phyloP scores from a whole-genome alignment of 2,113 vertebrate species.

The Entosphenus tridentatus region DNA sequence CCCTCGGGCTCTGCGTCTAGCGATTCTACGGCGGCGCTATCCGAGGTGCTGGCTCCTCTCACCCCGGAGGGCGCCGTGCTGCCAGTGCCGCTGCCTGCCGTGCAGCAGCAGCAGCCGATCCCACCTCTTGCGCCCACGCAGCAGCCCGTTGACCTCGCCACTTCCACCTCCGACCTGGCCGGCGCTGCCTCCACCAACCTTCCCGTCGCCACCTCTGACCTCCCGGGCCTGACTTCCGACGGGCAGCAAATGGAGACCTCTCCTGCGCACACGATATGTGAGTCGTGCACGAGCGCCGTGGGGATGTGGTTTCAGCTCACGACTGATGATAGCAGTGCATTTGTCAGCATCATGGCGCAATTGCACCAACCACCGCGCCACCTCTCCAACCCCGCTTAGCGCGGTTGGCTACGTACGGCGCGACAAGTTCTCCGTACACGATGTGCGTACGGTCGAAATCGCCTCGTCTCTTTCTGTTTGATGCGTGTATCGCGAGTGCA shows the following conservation, averaged over 20 bases:
- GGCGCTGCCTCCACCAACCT: too few species aligned
- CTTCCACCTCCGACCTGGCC: too few species aligned
- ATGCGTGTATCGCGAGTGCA: neutral
- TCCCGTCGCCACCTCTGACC: constrained; percentile 26
- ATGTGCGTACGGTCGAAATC: neutral
- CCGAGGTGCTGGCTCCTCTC: constrained; percentile 1
- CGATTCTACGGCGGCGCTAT: neutral
- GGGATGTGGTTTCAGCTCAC: too few species aligned
- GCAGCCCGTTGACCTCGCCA: too few species aligned
- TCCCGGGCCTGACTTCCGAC: constrained; percentile 40
- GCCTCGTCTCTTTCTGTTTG: neutral
- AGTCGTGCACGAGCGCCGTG: constrained; percentile 12
- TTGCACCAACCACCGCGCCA: too few species aligned
- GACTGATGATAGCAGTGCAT: too few species aligned
- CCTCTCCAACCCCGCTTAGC: too few species aligned
- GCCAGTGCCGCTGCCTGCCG: constrained; percentile 11
- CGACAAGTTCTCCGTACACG: too few species aligned
- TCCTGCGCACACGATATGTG: constrained; percentile 58
- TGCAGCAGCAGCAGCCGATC: constrained; percentile 40
- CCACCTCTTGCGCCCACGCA: constrained; percentile 19
- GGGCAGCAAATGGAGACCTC: constrained; percentile 81
- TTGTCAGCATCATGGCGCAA: too few species aligned
- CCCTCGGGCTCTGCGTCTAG: neutral
- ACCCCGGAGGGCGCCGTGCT: neutral
- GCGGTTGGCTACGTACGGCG: too few species aligned